phyloP scores from a whole-genome alignment of 2,888 invertebrate genomes.

The Anthoptus insignis region DNA sequence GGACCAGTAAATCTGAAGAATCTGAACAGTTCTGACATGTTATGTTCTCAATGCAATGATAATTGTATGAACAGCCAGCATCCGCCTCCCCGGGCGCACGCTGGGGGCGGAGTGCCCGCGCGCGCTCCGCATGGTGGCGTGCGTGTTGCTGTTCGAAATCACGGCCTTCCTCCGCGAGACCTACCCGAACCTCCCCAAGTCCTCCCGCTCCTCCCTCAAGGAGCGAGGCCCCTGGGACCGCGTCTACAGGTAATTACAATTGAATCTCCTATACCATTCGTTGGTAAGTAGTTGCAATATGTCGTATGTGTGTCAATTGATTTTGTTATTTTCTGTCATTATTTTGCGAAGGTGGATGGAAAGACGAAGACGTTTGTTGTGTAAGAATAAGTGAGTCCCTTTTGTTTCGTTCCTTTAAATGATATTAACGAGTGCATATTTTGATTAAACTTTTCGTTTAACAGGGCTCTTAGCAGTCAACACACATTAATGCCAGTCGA shows the following conservation, averaged over 20 bases:
- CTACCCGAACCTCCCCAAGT: slow-evolving; percentile 95
- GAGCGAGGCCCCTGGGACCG: slow-evolving; percentile 95
- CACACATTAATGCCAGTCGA: slow-evolving; percentile 87
- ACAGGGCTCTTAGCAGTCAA: slow-evolving; percentile 87
- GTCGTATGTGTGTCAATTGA: slow-evolving; percentile 75
- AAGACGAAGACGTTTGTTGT: slow-evolving; percentile 84
- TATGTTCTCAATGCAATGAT: too few species aligned
- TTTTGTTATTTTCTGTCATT: slow-evolving; percentile 74
- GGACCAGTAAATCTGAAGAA: too few species aligned
- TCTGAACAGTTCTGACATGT: too few species aligned
- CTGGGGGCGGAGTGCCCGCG: slow-evolving; percentile 95
- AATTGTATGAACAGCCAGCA: slow-evolving; percentile 89
- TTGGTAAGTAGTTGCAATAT: slow-evolving; percentile 78
- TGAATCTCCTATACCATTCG: slow-evolving; percentile 55
- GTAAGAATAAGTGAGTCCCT: slow-evolving; percentile 86
- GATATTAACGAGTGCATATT: slow-evolving; percentile 78
- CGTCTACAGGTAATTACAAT: slow-evolving; percentile 91
- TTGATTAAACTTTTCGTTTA: slow-evolving; percentile 83
- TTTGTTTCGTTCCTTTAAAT: slow-evolving; percentile 78
- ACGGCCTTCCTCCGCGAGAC: slow-evolving; percentile 99
- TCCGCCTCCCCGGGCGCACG: slow-evolving; percentile 86
- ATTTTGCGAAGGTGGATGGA: slow-evolving; percentile 86
- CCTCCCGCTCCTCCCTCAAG: slow-evolving; percentile 90
- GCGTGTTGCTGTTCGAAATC: slow-evolving; percentile 98
- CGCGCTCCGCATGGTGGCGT: slow-evolving; percentile 96